phyloP scores from a whole-genome alignment of 1,140 invertebrate species.

The Sitophilus oryzae region DNA sequence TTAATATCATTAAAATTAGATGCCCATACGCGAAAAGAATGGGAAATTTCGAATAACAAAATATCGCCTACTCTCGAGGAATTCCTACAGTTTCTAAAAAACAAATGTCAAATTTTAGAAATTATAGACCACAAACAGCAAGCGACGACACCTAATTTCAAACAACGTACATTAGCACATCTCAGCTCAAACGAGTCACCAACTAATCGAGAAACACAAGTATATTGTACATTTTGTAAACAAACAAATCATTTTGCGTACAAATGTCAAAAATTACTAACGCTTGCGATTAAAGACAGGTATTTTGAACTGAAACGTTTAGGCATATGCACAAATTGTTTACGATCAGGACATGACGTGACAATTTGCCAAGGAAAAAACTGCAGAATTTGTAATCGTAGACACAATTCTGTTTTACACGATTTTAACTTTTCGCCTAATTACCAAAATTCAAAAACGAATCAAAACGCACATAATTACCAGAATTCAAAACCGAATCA shows the following conservation, averaged over 20 bases:
- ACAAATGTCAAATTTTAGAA: conserved; percentile 15
- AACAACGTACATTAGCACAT: neutral
- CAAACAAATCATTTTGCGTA: conserved; percentile 11
- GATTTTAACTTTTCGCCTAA: neutral
- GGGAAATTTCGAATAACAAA: conserved; percentile 14
- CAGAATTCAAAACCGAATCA: too few relatives aligned
- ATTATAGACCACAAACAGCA: too few relatives aligned
- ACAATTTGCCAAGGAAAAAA: neutral
- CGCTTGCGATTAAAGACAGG: neutral
- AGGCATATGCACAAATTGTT: conserved; percentile 13
- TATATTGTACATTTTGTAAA: conserved; percentile 21
- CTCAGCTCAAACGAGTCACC: neutral
- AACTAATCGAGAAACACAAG: neutral
- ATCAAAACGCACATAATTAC: too few relatives aligned
- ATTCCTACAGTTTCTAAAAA: conserved; percentile 13
- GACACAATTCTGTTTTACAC: conserved; percentile 19
- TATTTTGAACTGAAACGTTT: conserved; percentile 6
- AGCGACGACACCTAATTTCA: conserved; percentile 7
- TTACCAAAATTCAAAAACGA: too few relatives aligned
- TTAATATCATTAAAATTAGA: conserved; percentile 17
- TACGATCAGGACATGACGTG: neutral
- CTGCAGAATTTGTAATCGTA: conserved; percentile 11
- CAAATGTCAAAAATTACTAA: conserved; percentile 9
- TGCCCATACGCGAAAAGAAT: conserved; percentile 8
- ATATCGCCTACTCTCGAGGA: conserved; percentile 12